These are phyloP conservation scores for Cydia strobilella DNA, from an alignment of 1,140 invertebrate genomes.

Conservation along the genomic window DNA sequence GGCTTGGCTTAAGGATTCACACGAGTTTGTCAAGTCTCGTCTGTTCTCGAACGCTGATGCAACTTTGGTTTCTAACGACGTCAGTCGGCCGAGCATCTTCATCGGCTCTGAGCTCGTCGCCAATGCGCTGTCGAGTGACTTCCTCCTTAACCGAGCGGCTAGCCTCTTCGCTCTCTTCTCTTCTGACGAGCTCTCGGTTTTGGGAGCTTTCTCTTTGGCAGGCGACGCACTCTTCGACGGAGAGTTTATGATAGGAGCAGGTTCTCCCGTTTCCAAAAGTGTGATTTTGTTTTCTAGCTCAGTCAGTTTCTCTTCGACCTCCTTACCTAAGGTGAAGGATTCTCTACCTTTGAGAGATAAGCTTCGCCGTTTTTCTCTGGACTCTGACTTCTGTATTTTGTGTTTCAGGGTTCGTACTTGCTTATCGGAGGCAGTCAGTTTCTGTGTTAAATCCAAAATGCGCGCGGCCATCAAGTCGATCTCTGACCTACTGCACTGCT, in stretches of 20 bases:
- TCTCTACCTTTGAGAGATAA: conserved; percentile 90
- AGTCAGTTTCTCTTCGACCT: conserved; percentile 90
- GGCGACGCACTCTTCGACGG: conserved; percentile 77
- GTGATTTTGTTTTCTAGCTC: conserved; percentile 90
- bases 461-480: conserved; percentile 90
- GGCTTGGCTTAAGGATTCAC: conserved; percentile 77
- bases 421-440: conserved; percentile 90
- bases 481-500: conserved; percentile 87
- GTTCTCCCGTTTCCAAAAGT: conserved; percentile 81
- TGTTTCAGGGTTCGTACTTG: conserved; percentile 89
- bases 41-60: conserved; percentile 81
- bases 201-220: conserved; percentile 77
- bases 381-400: conserved; percentile 89
- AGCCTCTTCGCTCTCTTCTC: conserved; percentile 79
- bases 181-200: conserved; percentile 78
- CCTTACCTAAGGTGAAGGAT: conserved; percentile 88
- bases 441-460: conserved; percentile 91
- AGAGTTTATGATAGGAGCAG: conserved; percentile 74
- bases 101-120: conserved; percentile 87
- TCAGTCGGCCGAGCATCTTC: conserved; percentile 87
- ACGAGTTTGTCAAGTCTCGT: conserved; percentile 76
- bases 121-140: conserved; percentile 86
- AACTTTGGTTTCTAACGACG: conserved; percentile 87
- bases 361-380: conserved; percentile 88
- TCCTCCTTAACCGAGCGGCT: conserved; percentile 82